Conservation (phyloP, 30 jellyfish, hydroid and myxozoan genomes). For the Catostylus mosaicus region DNA sequence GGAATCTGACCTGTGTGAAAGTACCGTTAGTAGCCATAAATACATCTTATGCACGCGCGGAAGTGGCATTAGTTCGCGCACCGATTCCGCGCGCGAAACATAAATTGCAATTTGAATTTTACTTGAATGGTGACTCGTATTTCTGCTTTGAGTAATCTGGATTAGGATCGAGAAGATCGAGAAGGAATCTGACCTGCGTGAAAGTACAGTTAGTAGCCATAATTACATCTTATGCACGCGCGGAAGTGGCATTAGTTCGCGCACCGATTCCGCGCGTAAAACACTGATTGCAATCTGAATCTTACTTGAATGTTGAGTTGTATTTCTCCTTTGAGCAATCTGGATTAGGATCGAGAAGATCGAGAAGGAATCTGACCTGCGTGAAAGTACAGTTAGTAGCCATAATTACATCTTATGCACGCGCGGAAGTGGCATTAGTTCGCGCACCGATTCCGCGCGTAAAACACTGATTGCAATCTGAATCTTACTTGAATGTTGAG, state of each 20-base stretch:
- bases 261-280: no score
- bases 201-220: constrained; percentile 47
- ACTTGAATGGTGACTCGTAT: constrained; percentile 79
- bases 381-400: constrained; percentile 46
- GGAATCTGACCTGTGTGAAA: constrained; percentile 74
- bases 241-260: no score
- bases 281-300: background rate
- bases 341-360: constrained; percentile 79
- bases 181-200: constrained; percentile 76
- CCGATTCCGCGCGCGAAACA: no score
- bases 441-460: no score
- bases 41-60: no score
- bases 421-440: no score
- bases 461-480: no score
- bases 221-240: no score
- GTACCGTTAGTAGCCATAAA: no score
- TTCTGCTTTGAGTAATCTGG: constrained; percentile 78
- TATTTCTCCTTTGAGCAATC: constrained; percentile 75
- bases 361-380: constrained; percentile 75
- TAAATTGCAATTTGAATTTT: no score
- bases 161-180: constrained; percentile 64
- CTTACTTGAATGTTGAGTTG: constrained; percentile 83
- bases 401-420: no score
- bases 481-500: constrained; percentile 75
- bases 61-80: no score